A percentile compares a stretch with the other conserved stretches of the same genome.
phyloP scores from a whole-genome alignment of 2,888 invertebrate species.

The Papilio elwesi region DNA sequence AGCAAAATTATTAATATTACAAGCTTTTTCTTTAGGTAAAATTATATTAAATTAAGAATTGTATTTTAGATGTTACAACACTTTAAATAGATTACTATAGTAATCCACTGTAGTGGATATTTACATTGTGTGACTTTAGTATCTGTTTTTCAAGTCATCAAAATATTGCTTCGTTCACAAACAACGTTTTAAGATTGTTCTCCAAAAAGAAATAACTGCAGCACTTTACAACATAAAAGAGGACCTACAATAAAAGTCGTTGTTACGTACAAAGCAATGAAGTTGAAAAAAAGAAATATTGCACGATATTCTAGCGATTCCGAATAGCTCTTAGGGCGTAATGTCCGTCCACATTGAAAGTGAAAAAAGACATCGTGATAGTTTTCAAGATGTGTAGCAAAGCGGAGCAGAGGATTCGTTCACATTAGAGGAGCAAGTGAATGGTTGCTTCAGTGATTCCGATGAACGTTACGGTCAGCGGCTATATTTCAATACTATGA shows the following conservation, averaged over 20 bases:
- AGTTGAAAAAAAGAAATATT: conserved; percentile 72
- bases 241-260: conserved; percentile 41
- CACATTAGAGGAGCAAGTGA: conserved; percentile 57
- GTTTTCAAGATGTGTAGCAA: conserved; percentile 59
- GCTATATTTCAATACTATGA: conserved; percentile 72
- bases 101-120: no score
- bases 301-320: conserved; percentile 60
- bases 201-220: background rate
- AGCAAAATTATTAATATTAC: background rate
- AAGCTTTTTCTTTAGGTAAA: background rate
- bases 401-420: conserved; percentile 49
- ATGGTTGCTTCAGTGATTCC: conserved; percentile 68
- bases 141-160: no score
- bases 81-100: no score
- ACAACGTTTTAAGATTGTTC: background rate
- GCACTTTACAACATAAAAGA: conserved; percentile 31
- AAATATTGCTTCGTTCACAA: no score
- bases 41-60: background rate
- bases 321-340: conserved; percentile 67
- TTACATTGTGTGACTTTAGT: no score
- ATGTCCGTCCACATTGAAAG: conserved; percentile 59
- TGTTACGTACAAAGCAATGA: conserved; percentile 62
- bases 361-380: conserved; percentile 70
- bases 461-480: conserved; percentile 77
- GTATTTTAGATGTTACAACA: background rate